A percentile compares a stretch with the other conserved stretches of the same genome.
phyloP scores from a whole-genome alignment of 1,140 invertebrate genomes.

The Proales similis region DNA sequence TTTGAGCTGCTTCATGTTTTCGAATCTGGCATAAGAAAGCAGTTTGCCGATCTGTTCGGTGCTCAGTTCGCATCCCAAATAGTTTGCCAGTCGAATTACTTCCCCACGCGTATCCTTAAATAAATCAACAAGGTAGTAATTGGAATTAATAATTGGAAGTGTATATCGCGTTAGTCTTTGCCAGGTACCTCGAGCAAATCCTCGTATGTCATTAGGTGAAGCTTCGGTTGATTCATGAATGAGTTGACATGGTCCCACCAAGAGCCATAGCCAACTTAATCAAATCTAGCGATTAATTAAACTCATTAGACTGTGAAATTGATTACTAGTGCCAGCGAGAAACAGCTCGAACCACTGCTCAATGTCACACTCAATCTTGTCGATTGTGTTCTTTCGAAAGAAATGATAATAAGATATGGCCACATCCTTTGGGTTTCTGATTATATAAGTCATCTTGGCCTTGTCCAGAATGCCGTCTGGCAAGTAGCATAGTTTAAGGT shows the following conservation, averaged over 20 bases:
- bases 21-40: conserved; percentile 67
- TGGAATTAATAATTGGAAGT: too few species aligned
- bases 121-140: too few species aligned
- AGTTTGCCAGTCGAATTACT: conserved; percentile 60
- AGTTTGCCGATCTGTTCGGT: conserved; percentile 63
- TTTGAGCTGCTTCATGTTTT: conserved; percentile 66
- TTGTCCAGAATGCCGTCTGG: conserved; percentile 48
- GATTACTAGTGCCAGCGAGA: conserved; percentile 1
- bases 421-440: conserved; percentile 84
- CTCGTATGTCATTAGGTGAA: conserved; percentile 57
- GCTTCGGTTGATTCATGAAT: conserved; percentile 49
- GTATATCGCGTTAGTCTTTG: too few species aligned
- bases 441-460: conserved; percentile 74
- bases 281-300: too few species aligned
- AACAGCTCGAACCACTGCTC: conserved; percentile 8
- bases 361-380: conserved; percentile 8
- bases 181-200: conserved; percentile 50
- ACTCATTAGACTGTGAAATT: too few species aligned
- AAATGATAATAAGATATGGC: conserved; percentile 86
- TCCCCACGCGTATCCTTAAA: conserved; percentile 51
- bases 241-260: conserved; percentile 57
- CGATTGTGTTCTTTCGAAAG: conserved; percentile 26
- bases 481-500: conserved; percentile 52
- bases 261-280: conserved; percentile 54
- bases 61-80: conserved; percentile 63